A percentile compares a stretch with the other conserved stretches of the same genome.
These are phyloP conservation scores for Mizuhopecten yessoensis DNA, from an alignment of 1,140 invertebrate species.

Conservation along the genomic window DNA sequence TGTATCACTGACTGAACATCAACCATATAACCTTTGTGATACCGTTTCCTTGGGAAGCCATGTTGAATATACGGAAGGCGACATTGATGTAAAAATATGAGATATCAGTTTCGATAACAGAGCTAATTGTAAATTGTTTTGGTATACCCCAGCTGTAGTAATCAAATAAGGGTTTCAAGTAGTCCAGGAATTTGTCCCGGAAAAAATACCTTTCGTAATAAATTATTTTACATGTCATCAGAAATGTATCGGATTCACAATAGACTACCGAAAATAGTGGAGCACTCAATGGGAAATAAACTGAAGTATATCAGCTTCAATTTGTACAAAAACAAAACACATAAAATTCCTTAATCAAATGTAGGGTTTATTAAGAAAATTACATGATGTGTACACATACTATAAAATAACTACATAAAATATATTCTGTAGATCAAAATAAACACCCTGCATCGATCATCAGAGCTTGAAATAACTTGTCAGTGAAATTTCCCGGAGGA, in stretches of 20 bases:
- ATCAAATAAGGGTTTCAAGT: neutral
- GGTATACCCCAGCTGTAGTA: neutral
- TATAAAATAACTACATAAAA: neutral
- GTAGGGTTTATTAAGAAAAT: neutral
- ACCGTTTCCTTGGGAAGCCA: neutral
- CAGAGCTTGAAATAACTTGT: neutral
- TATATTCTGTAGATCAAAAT: neutral
- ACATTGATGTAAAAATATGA: neutral
- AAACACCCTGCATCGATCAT: too few species aligned
- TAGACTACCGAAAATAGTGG: neutral
- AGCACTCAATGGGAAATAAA: too few species aligned
- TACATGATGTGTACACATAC: neutral
- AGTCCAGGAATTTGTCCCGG: neutral
- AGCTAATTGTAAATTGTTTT: neutral
- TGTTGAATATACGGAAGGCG: conserved; percentile 15
- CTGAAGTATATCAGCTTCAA: neutral
- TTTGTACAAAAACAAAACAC: neutral
- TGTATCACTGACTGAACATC: neutral
- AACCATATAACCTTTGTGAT: conserved; percentile 28
- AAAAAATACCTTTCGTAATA: neutral
- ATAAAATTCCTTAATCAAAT: neutral
- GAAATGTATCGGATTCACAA: neutral
- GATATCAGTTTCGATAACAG: neutral
- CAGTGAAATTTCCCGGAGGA: neutral
- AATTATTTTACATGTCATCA: neutral